Evolutionary conservation across 92 coral and sea anemone species (phyloP).

Genomic region (Desmophyllum pertusum): DNA sequence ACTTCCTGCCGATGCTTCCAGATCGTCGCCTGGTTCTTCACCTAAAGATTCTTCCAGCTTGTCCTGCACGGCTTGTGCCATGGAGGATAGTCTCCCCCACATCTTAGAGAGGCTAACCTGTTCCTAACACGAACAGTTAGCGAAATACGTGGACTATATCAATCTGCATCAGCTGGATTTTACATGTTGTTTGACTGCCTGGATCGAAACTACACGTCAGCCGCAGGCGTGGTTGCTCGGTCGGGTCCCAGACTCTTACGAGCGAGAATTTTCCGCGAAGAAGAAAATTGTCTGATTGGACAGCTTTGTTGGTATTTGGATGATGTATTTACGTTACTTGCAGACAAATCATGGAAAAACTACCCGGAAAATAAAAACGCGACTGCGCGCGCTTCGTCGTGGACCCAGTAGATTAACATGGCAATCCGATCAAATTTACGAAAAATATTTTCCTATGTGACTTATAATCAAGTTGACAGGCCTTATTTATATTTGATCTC

Average conservation of each 20-base stretch:
- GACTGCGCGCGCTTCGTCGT: too few relatives aligned
- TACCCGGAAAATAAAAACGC: too few relatives aligned
- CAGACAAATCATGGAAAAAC: too few relatives aligned
- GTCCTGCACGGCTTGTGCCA: slow-evolving; percentile 92
- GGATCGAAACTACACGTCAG: slow-evolving; percentile 42
- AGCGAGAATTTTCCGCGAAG: too few relatives aligned
- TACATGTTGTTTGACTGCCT: slow-evolving; percentile 13
- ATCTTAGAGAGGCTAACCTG: slow-evolving; percentile 51
- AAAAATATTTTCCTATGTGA: too few relatives aligned
- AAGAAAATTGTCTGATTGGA: too few relatives aligned
- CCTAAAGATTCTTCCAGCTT: slow-evolving; percentile 91
- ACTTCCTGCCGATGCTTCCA: slow-evolving; percentile 44
- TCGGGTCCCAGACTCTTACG: background rate
- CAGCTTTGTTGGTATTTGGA: too few relatives aligned
- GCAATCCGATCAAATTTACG: too few relatives aligned
- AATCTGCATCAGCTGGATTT: slow-evolving; percentile 35
- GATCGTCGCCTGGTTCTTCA: slow-evolving; percentile 69
- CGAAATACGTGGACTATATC: background rate
- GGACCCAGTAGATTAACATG: too few relatives aligned
- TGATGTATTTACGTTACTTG: too few relatives aligned
- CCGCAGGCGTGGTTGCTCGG: slow-evolving; percentile 38
- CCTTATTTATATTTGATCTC: too few relatives aligned
- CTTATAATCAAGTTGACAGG: too few relatives aligned
- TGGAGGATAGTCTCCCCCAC: slow-evolving; percentile 96
- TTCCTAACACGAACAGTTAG: background rate